Evolutionary conservation across 2,888 invertebrate species (phyloP), one percentile per base, ranked within the genome.

Genomic region (Agrilus biguttatus): DNA sequence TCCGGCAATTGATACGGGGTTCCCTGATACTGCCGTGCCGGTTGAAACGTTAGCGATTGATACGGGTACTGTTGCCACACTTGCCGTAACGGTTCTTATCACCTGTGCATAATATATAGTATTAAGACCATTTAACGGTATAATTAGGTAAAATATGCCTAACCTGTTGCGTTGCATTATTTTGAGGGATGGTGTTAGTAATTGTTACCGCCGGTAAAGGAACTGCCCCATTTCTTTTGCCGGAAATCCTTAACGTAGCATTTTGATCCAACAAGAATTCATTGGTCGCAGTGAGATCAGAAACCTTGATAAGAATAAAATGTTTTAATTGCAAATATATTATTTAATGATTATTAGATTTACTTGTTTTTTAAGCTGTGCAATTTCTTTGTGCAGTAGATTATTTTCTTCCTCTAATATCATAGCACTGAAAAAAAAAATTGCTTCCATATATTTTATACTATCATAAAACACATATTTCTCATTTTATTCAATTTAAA

Each of bases 181-280:
- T 70, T 36, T 67, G 67, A 35, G 69, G 69, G 5, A 70, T 66
- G 10, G 74, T 71, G 47, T 72, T 72, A 6, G 76, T 74, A 8
- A 77, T 70, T 2, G 75, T 74, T 2, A 75, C 74, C 8, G 75
- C 71, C 6, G 78, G 76, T 12, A 77, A 72, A 3, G 74, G 72
- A 5, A 77, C 74, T 3, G 73, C 67, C 8, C 70, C 70, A 45
- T 67, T 65, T 36, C 71, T 65, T 49, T 75, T 74, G 44, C 72
- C 74, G 12, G 73, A 73, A 48, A 80, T 69, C 28, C 84, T 69
- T 46, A 83, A 64, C 49, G 78, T 77, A 19, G 83, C 83, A 62
- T 84, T 84, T 63, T 85, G 83, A 54, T 83, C 82, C 48, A 85
- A 63, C 10, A 86, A 69, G 59, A 84, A 83, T 59, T 85, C 83